phyloP scores from a whole-genome alignment of 2,797 vertebrate genomes.

The Melanogrammus aeglefinus region DNA sequence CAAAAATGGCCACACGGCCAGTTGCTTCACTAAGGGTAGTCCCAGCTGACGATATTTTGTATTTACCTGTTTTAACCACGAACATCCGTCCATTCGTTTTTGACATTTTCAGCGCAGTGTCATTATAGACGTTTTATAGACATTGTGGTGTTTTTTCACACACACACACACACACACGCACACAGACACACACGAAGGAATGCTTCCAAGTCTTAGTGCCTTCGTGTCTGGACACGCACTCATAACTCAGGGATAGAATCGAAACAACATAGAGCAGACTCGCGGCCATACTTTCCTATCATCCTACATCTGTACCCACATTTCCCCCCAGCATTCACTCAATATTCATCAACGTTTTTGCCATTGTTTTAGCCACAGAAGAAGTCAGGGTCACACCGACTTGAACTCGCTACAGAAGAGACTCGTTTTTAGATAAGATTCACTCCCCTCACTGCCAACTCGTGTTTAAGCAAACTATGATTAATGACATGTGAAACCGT shows the following conservation, averaged over 20 bases:
- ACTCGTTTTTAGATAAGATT: neutral
- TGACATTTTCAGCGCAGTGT: neutral
- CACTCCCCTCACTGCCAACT: neutral
- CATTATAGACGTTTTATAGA: too few relatives aligned
- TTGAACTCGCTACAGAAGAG: neutral
- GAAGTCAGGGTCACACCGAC: neutral
- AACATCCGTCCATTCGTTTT: neutral
- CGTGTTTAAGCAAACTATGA: neutral
- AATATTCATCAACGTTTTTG: neutral
- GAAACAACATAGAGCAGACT: conserved; percentile 32
- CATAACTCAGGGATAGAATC: conserved; percentile 36
- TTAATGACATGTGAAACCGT: neutral
- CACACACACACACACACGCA: too few relatives aligned
- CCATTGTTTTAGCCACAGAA: neutral
- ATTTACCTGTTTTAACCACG: neutral
- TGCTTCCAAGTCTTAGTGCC: conserved; percentile 44
- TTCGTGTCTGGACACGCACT: conserved; percentile 62
- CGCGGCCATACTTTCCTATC: conserved; percentile 38
- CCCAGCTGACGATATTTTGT: neutral
- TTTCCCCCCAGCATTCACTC: conserved; percentile 26
- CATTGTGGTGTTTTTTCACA: too few relatives aligned
- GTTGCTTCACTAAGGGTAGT: neutral
- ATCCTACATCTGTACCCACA: conserved; percentile 29
- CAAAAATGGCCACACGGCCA: neutral
- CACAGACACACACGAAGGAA: conserved; percentile 46